phyloP scores from a whole-genome alignment of 2,797 vertebrate genomes.

The Nannoperca obscura region DNA sequence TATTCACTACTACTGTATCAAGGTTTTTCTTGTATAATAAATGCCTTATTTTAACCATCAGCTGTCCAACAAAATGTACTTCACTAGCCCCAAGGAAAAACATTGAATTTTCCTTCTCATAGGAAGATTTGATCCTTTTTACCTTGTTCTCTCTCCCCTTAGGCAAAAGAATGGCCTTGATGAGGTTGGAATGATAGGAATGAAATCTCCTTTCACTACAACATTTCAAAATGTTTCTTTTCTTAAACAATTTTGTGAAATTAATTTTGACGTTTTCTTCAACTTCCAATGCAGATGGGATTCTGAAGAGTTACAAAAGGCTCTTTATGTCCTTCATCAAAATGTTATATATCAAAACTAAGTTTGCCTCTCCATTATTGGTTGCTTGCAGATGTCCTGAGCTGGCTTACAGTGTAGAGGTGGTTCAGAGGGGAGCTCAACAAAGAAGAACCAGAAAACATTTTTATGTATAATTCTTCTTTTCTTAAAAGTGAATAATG shows the following conservation, averaged over 20 bases:
- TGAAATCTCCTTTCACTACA: conserved; percentile 14
- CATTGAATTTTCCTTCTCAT: conserved; percentile 14
- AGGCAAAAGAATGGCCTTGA: conserved; percentile 54
- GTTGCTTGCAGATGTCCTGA: neutral
- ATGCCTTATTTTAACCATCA: conserved; percentile 47
- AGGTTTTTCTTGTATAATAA: conserved; percentile 50
- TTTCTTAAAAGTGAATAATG: neutral
- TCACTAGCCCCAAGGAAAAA: conserved; percentile 18
- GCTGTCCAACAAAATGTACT: conserved; percentile 43
- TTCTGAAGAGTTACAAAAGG: neutral
- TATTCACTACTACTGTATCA: conserved; percentile 42
- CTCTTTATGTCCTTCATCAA: neutral
- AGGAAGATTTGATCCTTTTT: conserved; percentile 7
- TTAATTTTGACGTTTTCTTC: conserved; percentile 10
- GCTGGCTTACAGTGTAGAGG: neutral
- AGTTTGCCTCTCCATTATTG: neutral
- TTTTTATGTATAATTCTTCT: neutral
- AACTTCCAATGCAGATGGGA: neutral
- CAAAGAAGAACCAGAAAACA: neutral
- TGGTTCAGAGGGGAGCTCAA: neutral
- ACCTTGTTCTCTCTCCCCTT: conserved; percentile 1
- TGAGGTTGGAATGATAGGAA: conserved; percentile 30
- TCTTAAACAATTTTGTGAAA: neutral
- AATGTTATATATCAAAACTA: neutral
- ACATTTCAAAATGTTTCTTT: neutral